Base-by-base conservation (phyloP, 2,888 invertebrate genomes). In the Oxycera nigricornis region DNA sequence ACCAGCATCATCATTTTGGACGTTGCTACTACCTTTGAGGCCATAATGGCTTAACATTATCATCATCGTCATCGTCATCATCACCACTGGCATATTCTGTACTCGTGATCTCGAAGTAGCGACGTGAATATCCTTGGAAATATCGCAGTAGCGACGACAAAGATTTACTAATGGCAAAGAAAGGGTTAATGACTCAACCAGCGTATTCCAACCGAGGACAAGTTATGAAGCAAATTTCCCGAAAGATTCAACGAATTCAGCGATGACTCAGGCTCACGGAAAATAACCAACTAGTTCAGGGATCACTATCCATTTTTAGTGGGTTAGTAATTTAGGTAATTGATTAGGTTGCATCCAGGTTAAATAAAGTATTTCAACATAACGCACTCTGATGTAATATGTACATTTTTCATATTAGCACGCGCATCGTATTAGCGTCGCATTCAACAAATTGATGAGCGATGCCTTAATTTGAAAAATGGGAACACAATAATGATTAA, bases 151-250 rank as follows among this genome's bases (percentile, higher is more conserved):
- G 3, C 3, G 17, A 46, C 46, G 28, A 17, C 14, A 57, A 26
- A 14, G 26, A 57, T 17, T 35, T 4, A 3, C 17, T 7, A 35
- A 35, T 14, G 35, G 35, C 20, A 61, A 17, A 9, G 17, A 3
- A 20, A 28, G 20, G 61, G 61, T 31, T 61, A 61, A 61, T 61
- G 61, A 61, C 61, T 61, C 35, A 61, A 61, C 59, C 61, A 61
- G 61, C 31, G 35, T 31, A 61, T 61, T 31, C 30, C 7, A 2
- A 17, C 17, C 14, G 11, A 35, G 35, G 9, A 61, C 14, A 35
- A 61, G 35, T 61, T 61, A 61, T 61, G 35, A 20, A 31, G 35
- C 61, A 31, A 61, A 61, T 61, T 61, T 61, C 61, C 20, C 61
- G 61, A 35, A 61, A 61, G 61, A 61, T 61, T 61, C 20, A 61